These are phyloP conservation scores for Boleophthalmus pectinirostris DNA, from an alignment of 2,113 vertebrate genomes.

Conservation along the genomic window DNA sequence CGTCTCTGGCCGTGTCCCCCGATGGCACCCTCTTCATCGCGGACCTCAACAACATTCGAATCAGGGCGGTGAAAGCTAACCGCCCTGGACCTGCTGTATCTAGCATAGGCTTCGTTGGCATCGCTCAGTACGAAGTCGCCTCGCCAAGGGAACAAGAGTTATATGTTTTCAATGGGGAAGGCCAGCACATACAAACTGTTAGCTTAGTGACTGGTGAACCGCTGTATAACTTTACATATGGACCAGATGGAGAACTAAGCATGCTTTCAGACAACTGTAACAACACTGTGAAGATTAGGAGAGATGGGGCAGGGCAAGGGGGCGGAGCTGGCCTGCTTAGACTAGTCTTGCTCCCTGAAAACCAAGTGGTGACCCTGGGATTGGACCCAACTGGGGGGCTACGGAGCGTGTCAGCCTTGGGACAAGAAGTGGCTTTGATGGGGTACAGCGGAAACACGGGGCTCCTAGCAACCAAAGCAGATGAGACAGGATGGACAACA, in stretches of 20 bases:
- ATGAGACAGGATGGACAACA: constrained; percentile 98
- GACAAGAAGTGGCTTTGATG: constrained; percentile 92
- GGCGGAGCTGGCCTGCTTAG: constrained; percentile 83
- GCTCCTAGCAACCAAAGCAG: constrained; percentile 94
- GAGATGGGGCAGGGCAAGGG: constrained; percentile 82
- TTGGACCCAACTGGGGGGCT: constrained; percentile 88
- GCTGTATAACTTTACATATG: constrained; percentile 94
- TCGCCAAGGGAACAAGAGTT: constrained; percentile 95
- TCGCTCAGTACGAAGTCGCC: constrained; percentile 91
- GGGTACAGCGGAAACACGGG: constrained; percentile 92
- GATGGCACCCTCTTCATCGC: constrained; percentile 96
- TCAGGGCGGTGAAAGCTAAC: constrained; percentile 92
- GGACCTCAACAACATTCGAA: constrained; percentile 97
- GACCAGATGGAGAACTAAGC: constrained; percentile 83
- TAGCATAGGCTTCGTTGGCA: constrained; percentile 45
- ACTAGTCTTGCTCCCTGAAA: constrained; percentile 92
- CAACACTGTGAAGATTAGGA: constrained; percentile 89
- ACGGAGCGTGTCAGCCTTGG: constrained; percentile 88
- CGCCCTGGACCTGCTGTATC: constrained; percentile 78
- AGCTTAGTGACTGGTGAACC: constrained; percentile 95
- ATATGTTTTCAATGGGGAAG: constrained; percentile 92
- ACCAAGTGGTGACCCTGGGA: constrained; percentile 91
- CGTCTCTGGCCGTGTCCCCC: constrained; percentile 92
- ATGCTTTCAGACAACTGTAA: constrained; percentile 90
- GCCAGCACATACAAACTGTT: constrained; percentile 93